These are phyloP conservation scores for Sinocyclocheilus rhinocerous DNA, from an alignment of 2,113 vertebrate genomes.

Conservation along the genomic window DNA sequence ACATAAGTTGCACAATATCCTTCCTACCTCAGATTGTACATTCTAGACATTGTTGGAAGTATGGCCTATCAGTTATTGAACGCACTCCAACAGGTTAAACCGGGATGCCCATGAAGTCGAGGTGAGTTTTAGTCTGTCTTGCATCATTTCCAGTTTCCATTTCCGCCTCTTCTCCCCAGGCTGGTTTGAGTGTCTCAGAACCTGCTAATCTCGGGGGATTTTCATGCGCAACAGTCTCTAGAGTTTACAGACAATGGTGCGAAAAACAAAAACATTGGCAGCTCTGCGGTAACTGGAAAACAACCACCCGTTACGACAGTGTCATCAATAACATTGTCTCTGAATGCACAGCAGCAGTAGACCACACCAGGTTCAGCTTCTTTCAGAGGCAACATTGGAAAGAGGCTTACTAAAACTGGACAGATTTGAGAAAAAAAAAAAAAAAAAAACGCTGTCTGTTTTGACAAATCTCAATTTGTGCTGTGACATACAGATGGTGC, in stretches of 20 bases:
- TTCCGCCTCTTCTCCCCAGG: background rate
- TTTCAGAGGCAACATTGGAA: background rate
- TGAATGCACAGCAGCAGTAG: background rate
- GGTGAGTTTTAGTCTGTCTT: background rate
- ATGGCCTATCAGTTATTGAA: background rate
- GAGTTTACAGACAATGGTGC: conserved; percentile 1
- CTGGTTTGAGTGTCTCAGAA: conserved; percentile 18
- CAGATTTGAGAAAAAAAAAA: background rate
- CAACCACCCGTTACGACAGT: background rate
- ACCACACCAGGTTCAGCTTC: background rate
- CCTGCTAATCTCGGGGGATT: conserved; percentile 25
- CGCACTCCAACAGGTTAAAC: background rate
- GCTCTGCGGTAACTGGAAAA: background rate
- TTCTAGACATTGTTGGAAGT: background rate
- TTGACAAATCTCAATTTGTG: conserved; percentile 1
- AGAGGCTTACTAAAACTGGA: background rate
- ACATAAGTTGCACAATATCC: background rate
- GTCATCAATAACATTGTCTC: background rate
- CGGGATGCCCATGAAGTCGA: background rate
- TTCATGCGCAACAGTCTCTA: background rate
- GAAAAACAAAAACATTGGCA: conserved; percentile 30
- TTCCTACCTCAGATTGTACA: background rate
- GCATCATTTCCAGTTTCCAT: conserved; percentile 16
- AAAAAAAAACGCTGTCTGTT: background rate
- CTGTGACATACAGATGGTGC: conserved; percentile 4